A percentile compares a stretch with the other conserved stretches of the same genome.
phyloP scores from a whole-genome alignment of 2,888 invertebrate species.

The Drosophila diplacantha region DNA sequence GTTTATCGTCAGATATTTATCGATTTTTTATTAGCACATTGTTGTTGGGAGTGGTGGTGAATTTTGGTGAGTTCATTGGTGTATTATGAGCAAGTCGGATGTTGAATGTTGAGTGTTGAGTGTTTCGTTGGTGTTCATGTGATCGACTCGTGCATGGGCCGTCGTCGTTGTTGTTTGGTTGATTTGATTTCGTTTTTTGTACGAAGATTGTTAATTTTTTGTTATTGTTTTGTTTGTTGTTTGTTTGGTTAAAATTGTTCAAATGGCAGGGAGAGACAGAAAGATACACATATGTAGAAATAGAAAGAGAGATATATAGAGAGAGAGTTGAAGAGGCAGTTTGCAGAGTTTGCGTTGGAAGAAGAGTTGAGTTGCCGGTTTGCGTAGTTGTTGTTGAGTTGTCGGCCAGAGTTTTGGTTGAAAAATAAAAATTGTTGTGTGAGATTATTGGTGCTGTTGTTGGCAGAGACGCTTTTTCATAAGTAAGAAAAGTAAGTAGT shows the following conservation, averaged over 20 bases:
- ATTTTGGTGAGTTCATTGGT: conserved; percentile 16
- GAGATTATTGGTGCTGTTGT: conserved; percentile 58
- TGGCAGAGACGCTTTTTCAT: conserved; percentile 22
- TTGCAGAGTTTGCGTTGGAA: conserved; percentile 57
- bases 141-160: conserved; percentile 24
- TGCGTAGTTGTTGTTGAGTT: conserved; percentile 50
- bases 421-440: conserved; percentile 61
- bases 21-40: conserved; percentile 11
- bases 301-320: conserved; percentile 49
- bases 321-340: conserved; percentile 64
- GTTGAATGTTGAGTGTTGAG: background rate
- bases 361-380: conserved; percentile 49
- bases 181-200: conserved; percentile 6
- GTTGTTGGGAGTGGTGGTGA: conserved; percentile 20
- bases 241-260: conserved; percentile 29
- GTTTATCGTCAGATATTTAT: conserved; percentile 20
- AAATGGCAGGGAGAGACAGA: conserved; percentile 45
- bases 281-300: conserved; percentile 32
- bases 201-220: conserved; percentile 11
- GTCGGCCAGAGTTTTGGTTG: conserved; percentile 52
- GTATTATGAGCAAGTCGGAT: conserved; percentile 5
- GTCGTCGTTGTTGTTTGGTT: conserved; percentile 22
- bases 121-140: conserved; percentile 8
- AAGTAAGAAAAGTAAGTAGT: conserved; percentile 19
- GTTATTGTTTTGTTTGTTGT: conserved; percentile 9